Conservation (phyloP, 2,113 vertebrate genomes). For the Narcine bancroftii region DNA sequence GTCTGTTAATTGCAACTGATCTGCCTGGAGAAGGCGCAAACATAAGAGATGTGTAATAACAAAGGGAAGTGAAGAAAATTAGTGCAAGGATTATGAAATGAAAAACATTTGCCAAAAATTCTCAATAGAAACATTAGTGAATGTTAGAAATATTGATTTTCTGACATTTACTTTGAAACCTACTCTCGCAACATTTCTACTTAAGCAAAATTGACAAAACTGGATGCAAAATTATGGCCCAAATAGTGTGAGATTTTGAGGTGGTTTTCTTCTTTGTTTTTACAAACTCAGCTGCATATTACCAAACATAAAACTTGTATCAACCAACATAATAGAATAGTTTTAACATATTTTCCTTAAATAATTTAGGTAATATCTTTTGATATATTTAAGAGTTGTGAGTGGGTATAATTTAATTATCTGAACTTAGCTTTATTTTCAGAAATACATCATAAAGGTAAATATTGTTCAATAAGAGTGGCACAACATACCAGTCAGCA, state of each 20-base stretch:
- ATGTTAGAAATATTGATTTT: constrained; percentile 9
- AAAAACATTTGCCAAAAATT: too few species aligned
- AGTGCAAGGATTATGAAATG: too few species aligned
- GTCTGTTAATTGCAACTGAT: too few species aligned
- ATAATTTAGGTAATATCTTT: not conserved
- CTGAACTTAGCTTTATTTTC: not conserved
- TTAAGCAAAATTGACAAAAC: not conserved
- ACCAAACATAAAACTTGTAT: too few species aligned
- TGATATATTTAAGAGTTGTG: not conserved
- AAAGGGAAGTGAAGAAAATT: too few species aligned
- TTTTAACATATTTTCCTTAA: not conserved
- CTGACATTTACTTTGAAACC: not conserved
- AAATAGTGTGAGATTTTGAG: not conserved
- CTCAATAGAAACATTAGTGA: too few species aligned
- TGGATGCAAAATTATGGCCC: not conserved
- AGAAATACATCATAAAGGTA: not conserved
- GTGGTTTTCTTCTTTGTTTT: not conserved
- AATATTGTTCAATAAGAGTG: not conserved
- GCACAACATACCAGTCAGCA: not conserved
- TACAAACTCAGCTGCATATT: not conserved
- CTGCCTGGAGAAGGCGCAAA: too few species aligned
- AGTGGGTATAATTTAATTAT: not conserved
- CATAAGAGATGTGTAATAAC: too few species aligned
- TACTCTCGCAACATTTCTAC: not conserved
- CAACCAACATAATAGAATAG: not conserved